A percentile compares a stretch with the other conserved stretches of the same genome.
Evolutionary conservation across 2,888 invertebrate genomes (phyloP).

Genomic region (Amiota communis): DNA sequence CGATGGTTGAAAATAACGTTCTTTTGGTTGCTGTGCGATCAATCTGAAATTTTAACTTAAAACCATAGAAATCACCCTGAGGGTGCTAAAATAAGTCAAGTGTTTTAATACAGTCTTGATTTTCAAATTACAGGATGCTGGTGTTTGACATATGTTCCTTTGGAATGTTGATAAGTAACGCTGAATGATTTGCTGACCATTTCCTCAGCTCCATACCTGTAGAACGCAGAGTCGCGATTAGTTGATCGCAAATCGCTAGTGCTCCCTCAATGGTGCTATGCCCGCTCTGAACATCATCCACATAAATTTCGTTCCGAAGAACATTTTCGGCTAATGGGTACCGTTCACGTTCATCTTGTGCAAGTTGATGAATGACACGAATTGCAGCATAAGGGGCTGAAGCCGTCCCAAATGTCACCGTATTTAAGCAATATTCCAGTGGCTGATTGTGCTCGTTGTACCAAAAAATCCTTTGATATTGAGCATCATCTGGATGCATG

Average conservation of each 20-base stretch:
- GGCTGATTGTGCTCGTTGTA: no score
- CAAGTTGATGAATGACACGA: not conserved
- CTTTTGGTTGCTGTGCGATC: no score
- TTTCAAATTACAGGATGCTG: not conserved
- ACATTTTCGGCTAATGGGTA: conserved; percentile 3
- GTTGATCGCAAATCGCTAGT: not conserved
- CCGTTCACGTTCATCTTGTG: not conserved
- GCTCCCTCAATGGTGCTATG: not conserved
- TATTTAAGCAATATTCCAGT: not conserved
- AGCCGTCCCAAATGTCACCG: not conserved
- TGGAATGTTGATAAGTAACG: not conserved
- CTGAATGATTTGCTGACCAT: conserved; percentile 19
- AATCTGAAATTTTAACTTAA: conserved; percentile 8
- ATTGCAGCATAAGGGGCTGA: conserved; percentile 2
- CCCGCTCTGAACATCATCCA: conserved; percentile 15
- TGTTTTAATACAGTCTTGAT: not conserved
- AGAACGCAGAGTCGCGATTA: not conserved
- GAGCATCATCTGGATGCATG: no score
- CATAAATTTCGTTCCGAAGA: not conserved
- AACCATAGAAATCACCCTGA: conserved; percentile 2
- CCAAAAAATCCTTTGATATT: conserved; percentile 10
- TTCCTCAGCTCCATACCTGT: not conserved
- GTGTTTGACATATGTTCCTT: not conserved
- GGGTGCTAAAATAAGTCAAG: conserved; percentile 19
- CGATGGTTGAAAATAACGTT: no score